A percentile compares a stretch with the other conserved stretches of the same genome.
Conservation (phyloP, 2,113 vertebrate species). For the Equus quagga region DNA sequence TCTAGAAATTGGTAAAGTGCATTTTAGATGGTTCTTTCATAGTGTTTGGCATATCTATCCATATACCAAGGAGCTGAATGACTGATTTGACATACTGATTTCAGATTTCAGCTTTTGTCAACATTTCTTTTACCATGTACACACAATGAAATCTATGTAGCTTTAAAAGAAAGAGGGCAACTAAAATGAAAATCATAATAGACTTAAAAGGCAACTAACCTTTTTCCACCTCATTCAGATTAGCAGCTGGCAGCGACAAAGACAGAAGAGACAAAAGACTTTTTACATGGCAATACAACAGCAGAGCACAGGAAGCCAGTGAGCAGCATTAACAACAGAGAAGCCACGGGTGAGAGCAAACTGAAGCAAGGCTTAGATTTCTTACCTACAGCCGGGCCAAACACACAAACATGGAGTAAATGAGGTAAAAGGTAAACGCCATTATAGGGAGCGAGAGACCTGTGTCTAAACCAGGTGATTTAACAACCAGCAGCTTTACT, state of each 20-base stretch:
- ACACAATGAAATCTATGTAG: constrained; percentile 78
- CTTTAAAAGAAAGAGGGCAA: constrained; percentile 83
- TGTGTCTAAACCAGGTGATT: constrained; percentile 34
- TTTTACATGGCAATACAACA: constrained; percentile 90
- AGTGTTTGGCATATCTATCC: not conserved
- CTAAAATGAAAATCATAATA: constrained; percentile 84
- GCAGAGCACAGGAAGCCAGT: constrained; percentile 88
- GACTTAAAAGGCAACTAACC: constrained; percentile 96
- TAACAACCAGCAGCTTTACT: constrained; percentile 55
- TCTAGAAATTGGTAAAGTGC: not conserved
- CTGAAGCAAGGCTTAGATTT: constrained; percentile 75
- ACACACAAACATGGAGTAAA: constrained; percentile 75
- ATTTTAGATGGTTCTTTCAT: not conserved
- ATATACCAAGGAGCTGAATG: not conserved
- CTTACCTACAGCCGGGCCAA: constrained; percentile 84
- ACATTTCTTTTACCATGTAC: constrained; percentile 63
- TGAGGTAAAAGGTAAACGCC: constrained; percentile 62
- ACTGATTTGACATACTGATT: constrained; percentile 58
- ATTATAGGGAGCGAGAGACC: constrained; percentile 23
- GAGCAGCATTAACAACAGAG: constrained; percentile 86
- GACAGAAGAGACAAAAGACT: constrained; percentile 94
- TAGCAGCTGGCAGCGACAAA: constrained; percentile 96
- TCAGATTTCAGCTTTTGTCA: constrained; percentile 68
- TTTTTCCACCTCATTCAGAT: constrained; percentile 99
- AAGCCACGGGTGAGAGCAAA: constrained; percentile 79